Evolutionary conservation across 35 echinoderm and acorn worm species (phyloP), one percentile per base, ranked within the genome.

Genomic region (Hemicentrotus pulcherrimus): DNA sequence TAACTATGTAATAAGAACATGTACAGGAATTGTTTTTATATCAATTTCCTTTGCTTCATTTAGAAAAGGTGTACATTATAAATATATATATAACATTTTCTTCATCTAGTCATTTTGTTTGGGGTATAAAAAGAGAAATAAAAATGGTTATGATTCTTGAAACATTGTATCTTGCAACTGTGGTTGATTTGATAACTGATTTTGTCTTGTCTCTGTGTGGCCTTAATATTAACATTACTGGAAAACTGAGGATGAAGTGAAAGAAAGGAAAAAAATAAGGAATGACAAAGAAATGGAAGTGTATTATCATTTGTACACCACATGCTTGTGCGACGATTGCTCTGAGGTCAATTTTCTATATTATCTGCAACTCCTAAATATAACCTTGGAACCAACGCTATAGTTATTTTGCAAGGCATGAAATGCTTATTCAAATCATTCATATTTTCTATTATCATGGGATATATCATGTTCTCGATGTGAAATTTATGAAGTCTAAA

Each of bases 1-100:
- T 78, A 70, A 6, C 15, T 70, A 78, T 78, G 86, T 45, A 90
- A 47, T 88, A 46, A 90, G 15, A 90, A 33, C 88, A 89, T 89
- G 87, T 89, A 32, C 87, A 45, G 88, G 88, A 45, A 46, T 45
- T 47, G 18, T 32, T 90, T 78, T 90, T 90, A 33, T 90, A 90
- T 90, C 12, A 90, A 90, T 45, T 90, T 90, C 46, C 32, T 90
- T 90, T 90, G 88, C 88, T 90, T 90, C 88, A 90, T 90, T 90
- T 90, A 90, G 88, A 90, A 90, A 90, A 45, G 88, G 88, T 94
- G 92, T 94, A 94, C 92, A 58, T 48, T 94, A 94, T 94, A 58
- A 58, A 94, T 94, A 94, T 94, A 94, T 94, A 94, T 94, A 94
- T 94, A 94, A 58, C 60, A 58, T 15, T 94, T 58, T 58, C 47